Percentiles rank a stretch among this genome's conserved stretches.
These are phyloP conservation scores for Heterotis niloticus DNA, from an alignment of 2,113 vertebrate species.

Conservation along the genomic window DNA sequence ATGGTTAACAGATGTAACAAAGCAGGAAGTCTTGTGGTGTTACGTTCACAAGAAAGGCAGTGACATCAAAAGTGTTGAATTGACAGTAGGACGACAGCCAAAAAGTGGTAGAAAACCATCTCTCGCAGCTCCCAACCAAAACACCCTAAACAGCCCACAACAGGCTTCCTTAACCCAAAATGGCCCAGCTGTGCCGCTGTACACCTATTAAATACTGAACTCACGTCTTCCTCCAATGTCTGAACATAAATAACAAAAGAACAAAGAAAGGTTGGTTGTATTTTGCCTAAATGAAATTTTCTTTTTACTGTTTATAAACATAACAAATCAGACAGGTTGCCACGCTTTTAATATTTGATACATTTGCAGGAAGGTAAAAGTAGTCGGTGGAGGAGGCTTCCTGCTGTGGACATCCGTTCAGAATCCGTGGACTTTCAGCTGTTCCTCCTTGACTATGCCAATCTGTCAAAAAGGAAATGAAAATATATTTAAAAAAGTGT, in stretches of 20 bases:
- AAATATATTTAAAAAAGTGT: neutral
- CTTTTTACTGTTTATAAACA: conserved; percentile 1
- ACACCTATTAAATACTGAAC: neutral
- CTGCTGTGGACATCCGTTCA: conserved; percentile 46
- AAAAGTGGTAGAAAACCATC: no score
- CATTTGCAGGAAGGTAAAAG: conserved; percentile 1
- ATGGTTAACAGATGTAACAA: no score
- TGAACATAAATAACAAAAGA: neutral
- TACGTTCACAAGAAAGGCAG: no score
- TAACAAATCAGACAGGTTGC: conserved; percentile 28
- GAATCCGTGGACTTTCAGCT: conserved; percentile 82
- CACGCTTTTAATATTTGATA: conserved; percentile 16
- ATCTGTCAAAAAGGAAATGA: conserved; percentile 26
- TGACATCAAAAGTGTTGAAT: no score
- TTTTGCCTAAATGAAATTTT: neutral
- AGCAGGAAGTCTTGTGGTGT: no score
- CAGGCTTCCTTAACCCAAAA: neutral
- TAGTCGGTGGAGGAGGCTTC: conserved; percentile 25
- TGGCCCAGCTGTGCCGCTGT: neutral
- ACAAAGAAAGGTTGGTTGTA: neutral
- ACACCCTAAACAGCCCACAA: no score
- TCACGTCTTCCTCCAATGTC: no score
- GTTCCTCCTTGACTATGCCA: conserved; percentile 77
- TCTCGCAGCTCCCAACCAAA: no score
- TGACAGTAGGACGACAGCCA: no score